Conservation (phyloP, 2,113 vertebrate genomes). For the Alces alces region DNA sequence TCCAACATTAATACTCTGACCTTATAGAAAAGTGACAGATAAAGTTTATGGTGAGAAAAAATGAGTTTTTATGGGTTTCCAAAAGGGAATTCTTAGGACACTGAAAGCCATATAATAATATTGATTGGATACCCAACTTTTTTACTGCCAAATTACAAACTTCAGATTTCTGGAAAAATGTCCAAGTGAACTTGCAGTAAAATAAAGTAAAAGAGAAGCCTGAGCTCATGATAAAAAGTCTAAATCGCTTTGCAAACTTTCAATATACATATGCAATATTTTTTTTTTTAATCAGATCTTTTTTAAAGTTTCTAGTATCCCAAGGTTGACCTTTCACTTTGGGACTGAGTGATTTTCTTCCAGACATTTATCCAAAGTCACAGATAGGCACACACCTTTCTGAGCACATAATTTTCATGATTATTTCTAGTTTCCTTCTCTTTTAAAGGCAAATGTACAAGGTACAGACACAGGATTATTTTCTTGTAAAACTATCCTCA, state of each 20-base stretch:
- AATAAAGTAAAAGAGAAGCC: not conserved
- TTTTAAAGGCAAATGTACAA: constrained; percentile 8
- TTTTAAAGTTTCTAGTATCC: not conserved
- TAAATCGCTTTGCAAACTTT: not conserved
- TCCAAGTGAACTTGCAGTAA: not conserved
- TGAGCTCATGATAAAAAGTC: not conserved
- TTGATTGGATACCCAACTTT: constrained; percentile 43
- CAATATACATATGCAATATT: not conserved
- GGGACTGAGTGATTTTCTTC: not conserved
- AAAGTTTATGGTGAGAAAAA: constrained; percentile 62
- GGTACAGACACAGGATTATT: constrained; percentile 23
- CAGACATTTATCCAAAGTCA: not conserved
- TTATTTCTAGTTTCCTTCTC: not conserved
- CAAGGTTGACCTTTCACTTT: not conserved
- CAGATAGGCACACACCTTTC: not conserved
- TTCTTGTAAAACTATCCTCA: constrained; percentile 10
- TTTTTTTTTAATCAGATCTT: not conserved
- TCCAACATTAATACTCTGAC: constrained; percentile 57
- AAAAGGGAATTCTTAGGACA: constrained; percentile 55
- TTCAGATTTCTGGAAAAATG: constrained; percentile 44
- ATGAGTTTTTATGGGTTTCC: constrained; percentile 40
- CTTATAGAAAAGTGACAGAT: constrained; percentile 57
- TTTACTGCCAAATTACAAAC: constrained; percentile 48
- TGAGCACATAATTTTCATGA: not conserved
- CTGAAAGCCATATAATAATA: constrained; percentile 53